These are phyloP conservation scores for Nyctereutes procyonoides DNA, from an alignment of 2,113 vertebrate species.

Conservation along the genomic window DNA sequence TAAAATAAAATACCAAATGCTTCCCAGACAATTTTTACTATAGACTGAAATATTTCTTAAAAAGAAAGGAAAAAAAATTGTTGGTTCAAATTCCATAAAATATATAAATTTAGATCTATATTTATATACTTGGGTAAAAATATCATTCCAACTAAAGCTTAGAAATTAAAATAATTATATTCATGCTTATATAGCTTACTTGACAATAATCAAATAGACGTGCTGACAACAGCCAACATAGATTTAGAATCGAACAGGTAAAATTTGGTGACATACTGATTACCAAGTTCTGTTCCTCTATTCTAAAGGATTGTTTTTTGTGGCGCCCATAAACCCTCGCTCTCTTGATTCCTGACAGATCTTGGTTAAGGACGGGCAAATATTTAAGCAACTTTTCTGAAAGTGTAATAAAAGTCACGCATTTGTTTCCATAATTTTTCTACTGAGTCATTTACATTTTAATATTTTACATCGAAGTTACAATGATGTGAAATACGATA, in stretches of 20 bases:
- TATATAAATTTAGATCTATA: conserved; percentile 5
- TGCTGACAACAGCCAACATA: background rate
- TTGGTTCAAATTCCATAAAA: background rate
- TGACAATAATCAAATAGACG: background rate
- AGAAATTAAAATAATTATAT: background rate
- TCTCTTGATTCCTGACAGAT: conserved; percentile 35
- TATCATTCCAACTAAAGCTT: background rate
- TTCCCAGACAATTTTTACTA: background rate
- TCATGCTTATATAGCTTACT: background rate
- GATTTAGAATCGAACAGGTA: background rate
- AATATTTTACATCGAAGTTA: conserved; percentile 80
- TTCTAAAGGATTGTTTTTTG: background rate
- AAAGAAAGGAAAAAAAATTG: background rate
- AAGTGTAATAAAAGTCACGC: conserved; percentile 48
- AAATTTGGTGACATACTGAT: conserved; percentile 18
- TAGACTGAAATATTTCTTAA: conserved; percentile 13
- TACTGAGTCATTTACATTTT: conserved; percentile 80
- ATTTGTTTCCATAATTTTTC: conserved; percentile 70
- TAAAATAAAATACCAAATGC: conserved; percentile 53
- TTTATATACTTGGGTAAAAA: background rate
- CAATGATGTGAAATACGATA: conserved; percentile 76
- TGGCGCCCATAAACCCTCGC: background rate
- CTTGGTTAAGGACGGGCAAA: conserved; percentile 43
- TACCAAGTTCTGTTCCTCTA: conserved; percentile 34
- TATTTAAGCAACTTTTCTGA: conserved; percentile 71